Percentiles rank a stretch among this genome's conserved stretches.
phyloP scores from a whole-genome alignment of 1,140 invertebrate species.

The Aphelinus atriplicis region DNA sequence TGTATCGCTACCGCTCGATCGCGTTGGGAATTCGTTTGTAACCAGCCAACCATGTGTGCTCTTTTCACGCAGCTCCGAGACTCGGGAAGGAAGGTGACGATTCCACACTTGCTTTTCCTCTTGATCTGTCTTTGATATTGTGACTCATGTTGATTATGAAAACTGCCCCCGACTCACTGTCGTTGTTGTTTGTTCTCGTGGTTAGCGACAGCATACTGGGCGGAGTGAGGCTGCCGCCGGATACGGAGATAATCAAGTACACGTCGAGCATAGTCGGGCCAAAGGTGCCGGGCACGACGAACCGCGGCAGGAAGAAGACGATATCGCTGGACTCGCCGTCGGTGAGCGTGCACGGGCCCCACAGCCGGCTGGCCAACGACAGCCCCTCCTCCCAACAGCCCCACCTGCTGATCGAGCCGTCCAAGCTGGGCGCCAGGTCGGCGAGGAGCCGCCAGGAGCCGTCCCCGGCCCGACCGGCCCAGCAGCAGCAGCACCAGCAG shows the following conservation, averaged over 20 bases:
- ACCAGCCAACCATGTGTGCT: no score
- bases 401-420: constrained; percentile 51
- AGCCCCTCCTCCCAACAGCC: constrained; percentile 42
- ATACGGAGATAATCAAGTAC: constrained; percentile 90
- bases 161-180: no score
- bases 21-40: neutral
- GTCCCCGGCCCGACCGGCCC: no score
- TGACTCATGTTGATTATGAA: no score
- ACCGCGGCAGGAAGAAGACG: constrained; percentile 85
- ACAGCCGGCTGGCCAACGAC: constrained; percentile 58
- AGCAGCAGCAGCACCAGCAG: no score
- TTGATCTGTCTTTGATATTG: no score
- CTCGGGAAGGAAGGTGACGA: constrained; percentile 59
- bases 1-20: neutral
- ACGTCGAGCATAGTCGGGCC: constrained; percentile 85
- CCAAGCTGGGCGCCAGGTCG: constrained; percentile 72
- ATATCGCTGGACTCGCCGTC: constrained; percentile 84
- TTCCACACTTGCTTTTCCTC: neutral
- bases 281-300: constrained; percentile 83
- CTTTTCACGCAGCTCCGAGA: constrained; percentile 41
- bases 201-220: constrained; percentile 81
- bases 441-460: no score
- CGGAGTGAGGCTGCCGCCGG: constrained; percentile 83
- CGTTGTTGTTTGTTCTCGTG: neutral
- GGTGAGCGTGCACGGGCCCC: constrained; percentile 72